These are phyloP conservation scores for Patagioenas fasciata DNA, from an alignment of 2,113 vertebrate genomes.

Conservation along the genomic window DNA sequence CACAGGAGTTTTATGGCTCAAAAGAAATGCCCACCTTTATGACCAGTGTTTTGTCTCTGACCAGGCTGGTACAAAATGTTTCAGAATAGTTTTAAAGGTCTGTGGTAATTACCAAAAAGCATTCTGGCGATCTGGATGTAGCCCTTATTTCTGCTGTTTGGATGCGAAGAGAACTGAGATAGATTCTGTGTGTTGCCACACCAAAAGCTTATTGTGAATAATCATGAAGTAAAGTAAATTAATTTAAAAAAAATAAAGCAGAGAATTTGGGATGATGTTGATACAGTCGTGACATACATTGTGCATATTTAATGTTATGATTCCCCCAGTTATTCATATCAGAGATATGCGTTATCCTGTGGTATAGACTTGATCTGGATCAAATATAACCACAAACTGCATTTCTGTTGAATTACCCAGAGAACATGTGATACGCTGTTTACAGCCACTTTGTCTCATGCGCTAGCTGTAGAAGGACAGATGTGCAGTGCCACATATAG, in stretches of 20 bases:
- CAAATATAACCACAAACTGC: not conserved
- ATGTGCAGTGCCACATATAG: not conserved
- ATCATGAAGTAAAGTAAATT: not conserved
- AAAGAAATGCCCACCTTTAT: not conserved
- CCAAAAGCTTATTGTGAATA: not conserved
- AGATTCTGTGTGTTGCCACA: not conserved
- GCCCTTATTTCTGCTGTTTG: not conserved
- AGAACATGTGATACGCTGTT: not conserved
- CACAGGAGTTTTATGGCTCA: not conserved
- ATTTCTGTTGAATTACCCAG: not conserved
- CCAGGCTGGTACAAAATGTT: not conserved
- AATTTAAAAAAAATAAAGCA: not conserved
- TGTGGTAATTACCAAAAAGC: not conserved
- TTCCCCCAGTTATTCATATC: not conserved
- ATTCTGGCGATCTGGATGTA: not conserved
- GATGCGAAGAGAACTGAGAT: not conserved
- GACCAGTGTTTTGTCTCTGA: not conserved
- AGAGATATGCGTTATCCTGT: not conserved
- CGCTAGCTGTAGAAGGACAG: not conserved
- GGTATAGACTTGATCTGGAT: not conserved
- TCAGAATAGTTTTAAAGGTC: not conserved
- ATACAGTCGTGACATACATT: not conserved
- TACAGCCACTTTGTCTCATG: not conserved
- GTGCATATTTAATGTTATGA: not conserved
- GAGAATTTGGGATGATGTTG: not conserved